Conservation (phyloP, 2,797 vertebrate species). For the Phrynocephalus vlangalii region DNA sequence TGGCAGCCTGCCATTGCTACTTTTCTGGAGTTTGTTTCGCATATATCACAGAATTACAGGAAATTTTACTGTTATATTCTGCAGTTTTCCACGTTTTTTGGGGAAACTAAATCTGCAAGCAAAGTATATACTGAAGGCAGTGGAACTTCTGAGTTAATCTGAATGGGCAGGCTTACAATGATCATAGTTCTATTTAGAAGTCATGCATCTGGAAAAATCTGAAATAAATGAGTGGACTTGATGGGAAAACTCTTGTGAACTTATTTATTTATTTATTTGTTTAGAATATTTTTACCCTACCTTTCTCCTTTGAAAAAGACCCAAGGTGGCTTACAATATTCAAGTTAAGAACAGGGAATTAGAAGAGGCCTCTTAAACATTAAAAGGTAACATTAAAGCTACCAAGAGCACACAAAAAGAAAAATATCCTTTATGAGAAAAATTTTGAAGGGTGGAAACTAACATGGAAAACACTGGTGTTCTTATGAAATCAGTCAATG, state of each 20-base stretch:
- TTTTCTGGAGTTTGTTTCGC: background rate
- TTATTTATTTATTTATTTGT: no score
- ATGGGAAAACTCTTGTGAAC: background rate
- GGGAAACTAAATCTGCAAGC: background rate
- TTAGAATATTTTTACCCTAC: no score
- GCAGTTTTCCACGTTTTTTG: background rate
- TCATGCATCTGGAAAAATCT: background rate
- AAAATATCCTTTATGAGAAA: no score
- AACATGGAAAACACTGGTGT: no score
- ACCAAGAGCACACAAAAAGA: no score
- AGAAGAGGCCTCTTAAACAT: no score
- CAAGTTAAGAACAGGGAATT: no score
- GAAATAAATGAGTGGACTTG: background rate
- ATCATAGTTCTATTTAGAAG: background rate
- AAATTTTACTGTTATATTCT: background rate
- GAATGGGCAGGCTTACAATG: background rate
- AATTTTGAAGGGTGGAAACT: no score
- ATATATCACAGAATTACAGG: background rate
- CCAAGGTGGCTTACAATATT: no score
- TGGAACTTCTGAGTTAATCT: background rate
- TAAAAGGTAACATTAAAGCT: no score
- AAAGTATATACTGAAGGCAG: background rate
- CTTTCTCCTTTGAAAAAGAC: no score
- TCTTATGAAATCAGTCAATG: no score
- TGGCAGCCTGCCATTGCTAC: slow-evolving; percentile 1